Conservation (phyloP, 37 sponge, comb jelly and placozoan species). For the Hormiphora californensis region DNA sequence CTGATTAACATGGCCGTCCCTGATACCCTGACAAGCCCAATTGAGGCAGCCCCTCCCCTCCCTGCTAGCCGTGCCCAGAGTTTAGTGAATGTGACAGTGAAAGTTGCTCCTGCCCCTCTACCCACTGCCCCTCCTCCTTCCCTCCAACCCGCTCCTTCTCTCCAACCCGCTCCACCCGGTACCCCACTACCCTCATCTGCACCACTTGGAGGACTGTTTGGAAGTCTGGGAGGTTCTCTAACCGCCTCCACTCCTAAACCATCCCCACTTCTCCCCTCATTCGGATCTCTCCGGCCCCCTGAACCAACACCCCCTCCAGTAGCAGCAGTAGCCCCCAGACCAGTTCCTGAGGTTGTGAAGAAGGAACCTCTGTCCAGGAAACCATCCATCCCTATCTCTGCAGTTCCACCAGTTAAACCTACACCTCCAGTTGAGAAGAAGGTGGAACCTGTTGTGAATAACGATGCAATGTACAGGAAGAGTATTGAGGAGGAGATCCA, state of each 20-base stretch:
- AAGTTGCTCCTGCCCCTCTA: neutral
- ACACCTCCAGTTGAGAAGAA: neutral
- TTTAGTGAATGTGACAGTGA: neutral
- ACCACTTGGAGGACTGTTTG: no score
- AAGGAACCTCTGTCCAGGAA: neutral
- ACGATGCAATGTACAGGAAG: neutral
- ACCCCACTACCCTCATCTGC: no score
- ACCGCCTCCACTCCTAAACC: no score
- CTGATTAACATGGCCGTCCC: neutral
- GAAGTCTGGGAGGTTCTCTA: no score
- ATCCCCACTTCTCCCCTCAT: no score
- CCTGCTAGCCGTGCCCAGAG: neutral
- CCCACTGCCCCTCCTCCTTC: neutral
- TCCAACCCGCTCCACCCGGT: no score
- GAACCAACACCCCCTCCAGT: neutral
- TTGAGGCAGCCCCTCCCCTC: neutral
- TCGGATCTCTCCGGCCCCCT: no score
- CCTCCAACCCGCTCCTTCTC: no score
- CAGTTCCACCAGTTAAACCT: neutral
- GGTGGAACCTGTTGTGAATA: neutral
- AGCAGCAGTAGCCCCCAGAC: neutral
- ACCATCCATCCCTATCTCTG: neutral
- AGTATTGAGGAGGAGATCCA: constrained; percentile 21
- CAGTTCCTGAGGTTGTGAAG: constrained; percentile 1
- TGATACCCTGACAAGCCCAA: neutral